phyloP scores from a whole-genome alignment of 1,140 invertebrate genomes.

The Penaeus chinensis region DNA sequence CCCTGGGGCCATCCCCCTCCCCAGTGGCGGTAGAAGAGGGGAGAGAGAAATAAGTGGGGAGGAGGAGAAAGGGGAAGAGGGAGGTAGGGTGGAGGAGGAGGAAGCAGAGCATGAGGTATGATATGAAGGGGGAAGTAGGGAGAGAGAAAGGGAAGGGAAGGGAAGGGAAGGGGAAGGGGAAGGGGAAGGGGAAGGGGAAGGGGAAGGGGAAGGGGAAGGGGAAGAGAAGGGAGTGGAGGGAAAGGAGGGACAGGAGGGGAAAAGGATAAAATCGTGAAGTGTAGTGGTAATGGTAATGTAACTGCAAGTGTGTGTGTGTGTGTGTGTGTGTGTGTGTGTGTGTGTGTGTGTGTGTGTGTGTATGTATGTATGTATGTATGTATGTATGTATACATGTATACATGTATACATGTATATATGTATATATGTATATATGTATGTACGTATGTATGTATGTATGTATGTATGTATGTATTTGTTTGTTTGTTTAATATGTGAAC shows the following conservation, averaged over 20 bases:
- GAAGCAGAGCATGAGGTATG: too few species aligned
- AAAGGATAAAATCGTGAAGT: neutral
- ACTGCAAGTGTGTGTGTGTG: conserved; percentile 6
- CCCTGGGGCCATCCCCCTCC: too few species aligned
- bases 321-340: conserved; percentile 20
- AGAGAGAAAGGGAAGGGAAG: neutral
- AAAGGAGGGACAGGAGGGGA: too few species aligned
- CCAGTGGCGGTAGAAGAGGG: neutral
- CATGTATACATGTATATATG: conserved; percentile 13
- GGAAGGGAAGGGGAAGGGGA: too few species aligned
- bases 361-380: neutral
- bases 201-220: too few species aligned
- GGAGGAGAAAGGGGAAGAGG: neutral
- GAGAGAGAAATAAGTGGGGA: neutral
- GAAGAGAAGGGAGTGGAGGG: too few species aligned
- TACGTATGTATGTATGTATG: conserved; percentile 24
- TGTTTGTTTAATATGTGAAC: neutral
- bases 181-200: neutral
- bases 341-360: neutral
- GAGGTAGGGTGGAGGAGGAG: too few species aligned
- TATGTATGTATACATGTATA: neutral
- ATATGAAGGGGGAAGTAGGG: neutral
- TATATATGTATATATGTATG: conserved; percentile 6
- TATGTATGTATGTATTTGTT: neutral
- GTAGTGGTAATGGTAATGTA: neutral